These are phyloP conservation scores for Podarcis cretensis DNA, from an alignment of 2,113 vertebrate genomes.

Conservation along the genomic window DNA sequence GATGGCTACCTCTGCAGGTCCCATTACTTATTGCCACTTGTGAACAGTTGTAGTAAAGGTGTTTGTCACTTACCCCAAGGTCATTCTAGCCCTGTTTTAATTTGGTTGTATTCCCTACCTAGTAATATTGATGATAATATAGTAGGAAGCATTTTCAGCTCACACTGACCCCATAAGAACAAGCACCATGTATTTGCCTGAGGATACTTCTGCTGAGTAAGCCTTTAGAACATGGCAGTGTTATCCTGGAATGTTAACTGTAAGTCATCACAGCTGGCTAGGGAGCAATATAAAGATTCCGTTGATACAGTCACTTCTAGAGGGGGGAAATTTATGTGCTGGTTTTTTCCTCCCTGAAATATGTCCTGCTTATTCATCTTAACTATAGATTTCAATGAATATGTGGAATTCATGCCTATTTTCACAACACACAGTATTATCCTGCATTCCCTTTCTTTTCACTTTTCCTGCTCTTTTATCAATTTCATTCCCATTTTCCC, in stretches of 20 bases:
- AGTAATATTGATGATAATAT: slow-evolving; percentile 48
- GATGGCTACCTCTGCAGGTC: slow-evolving; percentile 63
- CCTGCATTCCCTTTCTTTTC: not conserved
- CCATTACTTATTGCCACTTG: slow-evolving; percentile 70
- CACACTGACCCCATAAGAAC: slow-evolving; percentile 12
- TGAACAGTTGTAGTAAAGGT: slow-evolving; percentile 62
- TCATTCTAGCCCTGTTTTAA: slow-evolving; percentile 58
- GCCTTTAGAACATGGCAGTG: slow-evolving; percentile 42
- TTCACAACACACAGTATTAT: not conserved
- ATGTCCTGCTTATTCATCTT: slow-evolving; percentile 47
- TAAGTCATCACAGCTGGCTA: slow-evolving; percentile 56
- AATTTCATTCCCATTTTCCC: not conserved
- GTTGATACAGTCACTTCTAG: slow-evolving; percentile 51
- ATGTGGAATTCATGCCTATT: not conserved
- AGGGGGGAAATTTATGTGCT: slow-evolving; percentile 51
- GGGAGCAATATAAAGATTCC: slow-evolving; percentile 64
- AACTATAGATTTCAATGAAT: not conserved
- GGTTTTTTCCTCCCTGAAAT: slow-evolving; percentile 2
- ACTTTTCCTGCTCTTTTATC: not conserved
- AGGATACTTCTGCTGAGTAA: slow-evolving; percentile 54
- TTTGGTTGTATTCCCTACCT: slow-evolving; percentile 48
- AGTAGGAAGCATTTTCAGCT: slow-evolving; percentile 37
- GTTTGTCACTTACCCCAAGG: slow-evolving; percentile 67
- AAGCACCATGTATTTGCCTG: not conserved
- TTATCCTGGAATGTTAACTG: slow-evolving; percentile 59